Evolutionary conservation across 2,797 vertebrate genomes (phyloP).

Genomic region (Muscicapa comitata): DNA sequence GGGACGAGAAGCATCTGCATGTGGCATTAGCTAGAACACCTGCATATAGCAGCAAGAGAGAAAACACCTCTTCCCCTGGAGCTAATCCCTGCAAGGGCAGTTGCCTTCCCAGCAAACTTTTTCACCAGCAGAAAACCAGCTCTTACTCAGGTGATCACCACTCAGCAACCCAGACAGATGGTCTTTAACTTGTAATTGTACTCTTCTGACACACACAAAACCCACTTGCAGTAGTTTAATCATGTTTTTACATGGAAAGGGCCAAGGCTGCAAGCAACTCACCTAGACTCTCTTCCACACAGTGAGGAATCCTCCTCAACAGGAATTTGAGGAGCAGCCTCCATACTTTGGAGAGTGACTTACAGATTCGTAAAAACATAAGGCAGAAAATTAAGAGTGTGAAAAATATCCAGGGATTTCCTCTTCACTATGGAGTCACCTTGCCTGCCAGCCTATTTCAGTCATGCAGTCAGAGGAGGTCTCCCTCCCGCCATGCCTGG

Average conservation of each 20-base stretch:
- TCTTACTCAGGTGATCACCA: background rate
- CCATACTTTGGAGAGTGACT: background rate
- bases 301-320: background rate
- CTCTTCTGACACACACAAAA: background rate
- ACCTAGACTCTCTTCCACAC: background rate
- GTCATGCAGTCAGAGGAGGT: background rate
- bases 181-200: background rate
- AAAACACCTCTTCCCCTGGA: slow-evolving; percentile 5
- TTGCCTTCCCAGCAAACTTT: background rate
- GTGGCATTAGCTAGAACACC: background rate
- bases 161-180: background rate
- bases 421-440: background rate
- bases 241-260: background rate
- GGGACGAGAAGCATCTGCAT: background rate
- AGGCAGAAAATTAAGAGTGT: background rate
- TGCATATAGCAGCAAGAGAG: background rate
- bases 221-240: background rate
- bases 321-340: background rate
- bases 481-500: background rate
- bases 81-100: background rate
- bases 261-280: background rate
- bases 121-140: background rate
- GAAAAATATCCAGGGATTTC: background rate
- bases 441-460: background rate
- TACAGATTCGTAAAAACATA: background rate